These are phyloP conservation scores for Sphinx pinastri DNA, from an alignment of 2,888 invertebrate species.

Conservation along the genomic window DNA sequence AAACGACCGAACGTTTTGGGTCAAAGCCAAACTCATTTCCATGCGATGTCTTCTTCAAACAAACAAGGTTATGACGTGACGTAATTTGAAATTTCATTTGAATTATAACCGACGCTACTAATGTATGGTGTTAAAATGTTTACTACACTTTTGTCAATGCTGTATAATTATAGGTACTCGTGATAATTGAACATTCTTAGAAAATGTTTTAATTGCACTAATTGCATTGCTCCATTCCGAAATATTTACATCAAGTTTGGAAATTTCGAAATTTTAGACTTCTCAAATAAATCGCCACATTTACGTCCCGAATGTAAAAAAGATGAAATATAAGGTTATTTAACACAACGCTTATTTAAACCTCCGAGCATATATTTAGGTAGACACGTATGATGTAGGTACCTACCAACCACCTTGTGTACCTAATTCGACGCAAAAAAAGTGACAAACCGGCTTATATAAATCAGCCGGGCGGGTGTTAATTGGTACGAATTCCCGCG, in stretches of 20 bases:
- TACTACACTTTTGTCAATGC: not conserved
- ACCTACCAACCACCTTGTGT: slow-evolving; percentile 66
- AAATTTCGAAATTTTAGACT: not conserved
- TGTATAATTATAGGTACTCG: not conserved
- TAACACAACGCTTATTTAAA: not conserved
- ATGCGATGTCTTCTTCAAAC: slow-evolving; percentile 11
- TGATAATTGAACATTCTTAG: no score
- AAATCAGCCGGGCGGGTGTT: slow-evolving; percentile 76
- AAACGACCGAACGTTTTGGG: not conserved
- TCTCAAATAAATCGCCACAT: not conserved
- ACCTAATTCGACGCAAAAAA: slow-evolving; percentile 69
- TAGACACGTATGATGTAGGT: slow-evolving; percentile 36
- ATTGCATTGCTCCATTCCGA: no score
- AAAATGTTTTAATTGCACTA: no score
- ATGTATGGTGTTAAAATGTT: not conserved
- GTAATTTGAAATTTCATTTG: not conserved
- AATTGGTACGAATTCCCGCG: slow-evolving; percentile 78
- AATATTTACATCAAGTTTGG: no score
- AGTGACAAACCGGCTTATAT: slow-evolving; percentile 64
- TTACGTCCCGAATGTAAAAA: not conserved
- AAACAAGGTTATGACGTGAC: slow-evolving; percentile 13
- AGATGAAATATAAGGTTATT: not conserved
- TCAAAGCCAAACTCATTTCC: slow-evolving; percentile 13
- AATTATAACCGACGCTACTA: not conserved
- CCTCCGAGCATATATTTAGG: not conserved